phyloP scores from a whole-genome alignment of 1,140 invertebrate genomes.

The Ostrea edulis region DNA sequence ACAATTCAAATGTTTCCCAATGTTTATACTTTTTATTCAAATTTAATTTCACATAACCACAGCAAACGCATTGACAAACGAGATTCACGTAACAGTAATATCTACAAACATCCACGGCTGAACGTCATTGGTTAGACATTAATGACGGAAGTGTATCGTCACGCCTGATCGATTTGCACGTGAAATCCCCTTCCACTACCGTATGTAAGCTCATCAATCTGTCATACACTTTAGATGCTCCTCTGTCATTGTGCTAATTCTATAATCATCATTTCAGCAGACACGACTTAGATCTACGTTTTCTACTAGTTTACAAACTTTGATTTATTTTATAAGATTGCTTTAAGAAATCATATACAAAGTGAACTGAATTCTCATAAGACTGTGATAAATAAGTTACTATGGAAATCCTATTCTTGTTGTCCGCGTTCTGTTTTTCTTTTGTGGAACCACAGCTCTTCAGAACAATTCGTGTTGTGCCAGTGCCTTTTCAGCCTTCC shows the following conservation, averaged over 20 bases:
- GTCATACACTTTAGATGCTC: neutral
- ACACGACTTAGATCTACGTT: neutral
- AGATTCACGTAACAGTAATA: neutral
- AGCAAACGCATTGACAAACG: neutral
- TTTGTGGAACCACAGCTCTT: neutral
- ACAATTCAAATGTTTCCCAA: neutral
- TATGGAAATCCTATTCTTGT: neutral
- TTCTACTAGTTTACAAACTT: neutral
- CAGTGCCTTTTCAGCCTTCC: neutral
- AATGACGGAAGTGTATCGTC: slow-evolving; percentile 4
- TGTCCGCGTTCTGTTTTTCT: neutral
- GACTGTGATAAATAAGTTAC: neutral
- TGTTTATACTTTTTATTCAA: neutral
- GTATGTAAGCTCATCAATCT: slow-evolving; percentile 26
- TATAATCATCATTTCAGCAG: neutral
- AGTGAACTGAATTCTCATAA: neutral
- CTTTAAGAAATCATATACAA: neutral
- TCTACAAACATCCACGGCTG: neutral
- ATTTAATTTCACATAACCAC: neutral
- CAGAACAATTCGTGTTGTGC: neutral
- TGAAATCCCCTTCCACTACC: slow-evolving; percentile 5
- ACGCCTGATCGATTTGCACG: slow-evolving; percentile 4
- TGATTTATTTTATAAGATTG: neutral
- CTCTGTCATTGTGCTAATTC: neutral
- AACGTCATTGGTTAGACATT: neutral